phyloP scores from a whole-genome alignment of 1,140 invertebrate species.

The Cyrtorhinus lividipennis region DNA sequence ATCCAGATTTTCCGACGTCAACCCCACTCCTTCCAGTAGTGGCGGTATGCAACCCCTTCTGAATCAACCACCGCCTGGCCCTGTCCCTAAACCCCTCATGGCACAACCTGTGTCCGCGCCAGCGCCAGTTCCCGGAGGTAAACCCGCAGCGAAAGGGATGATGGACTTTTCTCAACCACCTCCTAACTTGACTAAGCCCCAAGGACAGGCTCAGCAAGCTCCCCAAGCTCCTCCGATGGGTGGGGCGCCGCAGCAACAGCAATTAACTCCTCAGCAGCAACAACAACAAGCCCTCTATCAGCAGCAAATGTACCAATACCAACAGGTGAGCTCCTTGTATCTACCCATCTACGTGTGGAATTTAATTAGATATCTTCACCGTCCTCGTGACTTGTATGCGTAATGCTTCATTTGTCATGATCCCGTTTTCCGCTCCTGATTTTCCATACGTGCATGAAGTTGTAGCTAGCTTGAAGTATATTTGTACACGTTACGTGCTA shows the following conservation, averaged over 20 bases:
- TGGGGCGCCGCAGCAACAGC: neutral
- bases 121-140: too few relatives aligned
- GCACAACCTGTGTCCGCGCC: neutral
- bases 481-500: too few relatives aligned
- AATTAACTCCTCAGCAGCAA: neutral
- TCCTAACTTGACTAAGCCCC: neutral
- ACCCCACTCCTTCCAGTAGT: neutral
- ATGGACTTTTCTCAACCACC: conserved; percentile 7
- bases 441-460: too few relatives aligned
- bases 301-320: conserved; percentile 18
- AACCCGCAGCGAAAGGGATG: neutral
- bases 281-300: conserved; percentile 7
- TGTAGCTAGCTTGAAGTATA: too few relatives aligned
- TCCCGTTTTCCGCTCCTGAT: too few relatives aligned
- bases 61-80: neutral
- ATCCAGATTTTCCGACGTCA: neutral
- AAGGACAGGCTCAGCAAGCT: neutral
- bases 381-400: too few relatives aligned
- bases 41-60: neutral
- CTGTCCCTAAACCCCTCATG: neutral
- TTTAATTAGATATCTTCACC: too few relatives aligned
- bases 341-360: too few relatives aligned
- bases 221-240: neutral
- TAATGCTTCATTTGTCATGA: too few relatives aligned
- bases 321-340: conserved; percentile 14